phyloP scores from a whole-genome alignment of 1,140 invertebrate genomes.

The Aporrectodea caliginosa region DNA sequence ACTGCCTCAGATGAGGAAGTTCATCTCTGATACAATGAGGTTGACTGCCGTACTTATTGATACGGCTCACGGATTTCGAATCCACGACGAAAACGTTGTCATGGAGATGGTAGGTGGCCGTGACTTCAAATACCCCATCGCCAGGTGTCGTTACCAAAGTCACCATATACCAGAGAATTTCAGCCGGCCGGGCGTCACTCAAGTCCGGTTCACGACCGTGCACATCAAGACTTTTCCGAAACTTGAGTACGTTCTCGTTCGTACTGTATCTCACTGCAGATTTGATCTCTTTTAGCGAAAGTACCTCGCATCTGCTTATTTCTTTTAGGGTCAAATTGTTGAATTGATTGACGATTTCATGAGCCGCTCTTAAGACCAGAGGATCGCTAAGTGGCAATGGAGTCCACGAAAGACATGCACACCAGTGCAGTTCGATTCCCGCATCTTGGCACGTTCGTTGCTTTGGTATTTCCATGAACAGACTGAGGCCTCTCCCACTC shows the following conservation, averaged over 20 bases:
- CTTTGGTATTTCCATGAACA: slow-evolving; percentile 62
- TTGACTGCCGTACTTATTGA: slow-evolving; percentile 77
- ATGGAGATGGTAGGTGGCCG: slow-evolving; percentile 65
- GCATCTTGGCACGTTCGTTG: slow-evolving; percentile 79
- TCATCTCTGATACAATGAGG: slow-evolving; percentile 66
- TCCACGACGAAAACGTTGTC: slow-evolving; percentile 65
- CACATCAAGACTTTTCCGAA: slow-evolving; percentile 68
- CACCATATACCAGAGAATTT: slow-evolving; percentile 40
- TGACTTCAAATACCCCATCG: slow-evolving; percentile 68
- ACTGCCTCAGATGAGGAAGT: slow-evolving; percentile 43
- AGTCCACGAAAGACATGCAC: slow-evolving; percentile 79
- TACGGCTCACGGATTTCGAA: slow-evolving; percentile 74
- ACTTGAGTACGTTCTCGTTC: slow-evolving; percentile 67
- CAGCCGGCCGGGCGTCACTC: slow-evolving; percentile 56
- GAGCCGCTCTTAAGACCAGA: slow-evolving; percentile 57
- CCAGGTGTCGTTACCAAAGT: slow-evolving; percentile 73
- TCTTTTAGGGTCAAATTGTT: slow-evolving; percentile 63
- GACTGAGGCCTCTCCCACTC: slow-evolving; percentile 63
- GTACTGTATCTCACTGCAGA: slow-evolving; percentile 65
- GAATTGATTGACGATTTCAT: slow-evolving; percentile 62
- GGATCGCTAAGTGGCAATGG: slow-evolving; percentile 53
- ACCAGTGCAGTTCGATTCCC: slow-evolving; percentile 89
- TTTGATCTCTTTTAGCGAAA: slow-evolving; percentile 62
- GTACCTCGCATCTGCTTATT: slow-evolving; percentile 62
- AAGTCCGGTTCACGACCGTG: slow-evolving; percentile 79